phyloP scores from a whole-genome alignment of 35 echinoderm and acorn worm species.

The Heliocidaris erythrogramma region DNA sequence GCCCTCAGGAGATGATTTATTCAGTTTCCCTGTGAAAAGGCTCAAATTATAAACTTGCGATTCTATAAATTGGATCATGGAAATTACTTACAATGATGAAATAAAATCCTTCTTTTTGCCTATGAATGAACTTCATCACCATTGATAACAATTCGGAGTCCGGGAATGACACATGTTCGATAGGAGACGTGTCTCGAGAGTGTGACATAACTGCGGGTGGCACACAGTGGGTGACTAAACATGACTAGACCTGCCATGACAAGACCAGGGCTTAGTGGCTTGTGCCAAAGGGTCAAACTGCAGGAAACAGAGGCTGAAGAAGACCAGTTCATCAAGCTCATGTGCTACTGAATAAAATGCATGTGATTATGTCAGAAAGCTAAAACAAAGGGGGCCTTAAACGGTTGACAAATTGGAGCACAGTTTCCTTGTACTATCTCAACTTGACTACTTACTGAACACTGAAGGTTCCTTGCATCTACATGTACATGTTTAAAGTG shows the following conservation, averaged over 20 bases:
- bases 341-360: neutral
- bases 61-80: no score
- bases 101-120: no score
- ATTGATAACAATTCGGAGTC: neutral
- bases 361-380: neutral
- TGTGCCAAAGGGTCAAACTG: neutral
- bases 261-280: constrained; percentile 6
- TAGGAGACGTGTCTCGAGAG: neutral
- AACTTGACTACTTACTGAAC: no score
- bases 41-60: no score
- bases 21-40: no score
- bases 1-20: no score
- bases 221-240: constrained; percentile 14
- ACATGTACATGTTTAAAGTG: no score
- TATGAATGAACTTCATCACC: neutral
- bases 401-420: no score
- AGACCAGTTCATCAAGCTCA: constrained; percentile 7
- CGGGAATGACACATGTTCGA: neutral
- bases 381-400: neutral
- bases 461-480: no score
- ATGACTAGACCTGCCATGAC: neutral
- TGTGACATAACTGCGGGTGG: neutral
- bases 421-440: no score
- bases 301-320: constrained; percentile 27
- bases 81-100: no score